Evolutionary conservation across 92 coral and sea anemone genomes (phyloP).

Genomic region (Phenganax subtilis): DNA sequence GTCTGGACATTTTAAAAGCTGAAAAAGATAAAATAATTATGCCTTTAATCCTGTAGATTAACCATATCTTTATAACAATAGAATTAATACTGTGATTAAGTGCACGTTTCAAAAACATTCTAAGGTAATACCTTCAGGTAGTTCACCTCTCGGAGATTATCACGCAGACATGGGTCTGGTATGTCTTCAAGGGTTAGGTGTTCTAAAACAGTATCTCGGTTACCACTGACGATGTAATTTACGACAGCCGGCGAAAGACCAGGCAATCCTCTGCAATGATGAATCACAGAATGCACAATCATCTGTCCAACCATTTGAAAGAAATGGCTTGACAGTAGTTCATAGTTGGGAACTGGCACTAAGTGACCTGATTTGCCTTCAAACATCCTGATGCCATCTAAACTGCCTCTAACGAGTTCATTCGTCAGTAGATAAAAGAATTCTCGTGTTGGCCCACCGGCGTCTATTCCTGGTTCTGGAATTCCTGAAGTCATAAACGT

Average conservation of each 20-base stretch:
- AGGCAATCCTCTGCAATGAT: constrained; percentile 43
- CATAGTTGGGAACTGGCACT: constrained; percentile 35
- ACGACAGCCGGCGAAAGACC: constrained; percentile 49
- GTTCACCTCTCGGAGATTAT: constrained; percentile 5
- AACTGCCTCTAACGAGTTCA: constrained; percentile 31
- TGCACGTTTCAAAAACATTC: neutral
- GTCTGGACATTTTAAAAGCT: neutral
- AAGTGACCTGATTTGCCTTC: constrained; percentile 48
- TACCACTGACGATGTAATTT: constrained; percentile 39
- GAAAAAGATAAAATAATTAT: neutral
- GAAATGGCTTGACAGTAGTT: constrained; percentile 12
- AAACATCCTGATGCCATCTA: constrained; percentile 43
- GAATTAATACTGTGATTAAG: neutral
- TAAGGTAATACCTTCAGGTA: neutral
- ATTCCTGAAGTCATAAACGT: constrained; percentile 10
- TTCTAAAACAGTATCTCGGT: constrained; percentile 42
- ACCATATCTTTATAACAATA: neutral
- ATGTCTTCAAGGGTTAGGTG: constrained; percentile 40
- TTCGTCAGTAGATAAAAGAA: constrained; percentile 37
- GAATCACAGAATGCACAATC: constrained; percentile 40
- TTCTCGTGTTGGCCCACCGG: constrained; percentile 45
- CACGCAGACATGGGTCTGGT: constrained; percentile 51
- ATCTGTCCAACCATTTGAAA: constrained; percentile 42
- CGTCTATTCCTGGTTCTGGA: constrained; percentile 43
- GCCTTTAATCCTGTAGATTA: neutral